A percentile compares a stretch with the other conserved stretches of the same genome.
phyloP scores from a whole-genome alignment of 2,113 vertebrate species.

The Lamprotornis superbus region DNA sequence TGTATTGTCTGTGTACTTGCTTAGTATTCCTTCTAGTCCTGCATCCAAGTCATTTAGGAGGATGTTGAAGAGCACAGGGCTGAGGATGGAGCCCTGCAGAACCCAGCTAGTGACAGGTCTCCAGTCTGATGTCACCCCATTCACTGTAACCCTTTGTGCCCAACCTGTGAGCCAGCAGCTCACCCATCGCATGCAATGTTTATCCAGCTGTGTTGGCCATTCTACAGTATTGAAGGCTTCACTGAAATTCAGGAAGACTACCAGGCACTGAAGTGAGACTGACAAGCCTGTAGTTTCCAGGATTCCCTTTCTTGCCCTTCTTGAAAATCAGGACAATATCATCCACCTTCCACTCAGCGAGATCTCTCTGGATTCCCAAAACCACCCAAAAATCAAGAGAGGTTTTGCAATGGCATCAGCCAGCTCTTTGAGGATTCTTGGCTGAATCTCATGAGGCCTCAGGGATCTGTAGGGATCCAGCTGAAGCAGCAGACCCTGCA shows the following conservation, averaged over 20 bases:
- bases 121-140: neutral
- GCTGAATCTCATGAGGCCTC: neutral
- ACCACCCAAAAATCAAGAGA: neutral
- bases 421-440: neutral
- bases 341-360: neutral
- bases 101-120: too few relatives aligned
- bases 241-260: neutral
- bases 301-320: neutral
- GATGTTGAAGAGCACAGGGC: neutral
- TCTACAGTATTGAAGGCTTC: neutral
- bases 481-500: neutral
- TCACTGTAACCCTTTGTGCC: neutral
- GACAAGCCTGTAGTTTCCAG: rapidly evolving
- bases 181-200: rapidly evolving
- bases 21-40: neutral
- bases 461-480: neutral
- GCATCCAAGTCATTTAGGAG: neutral
- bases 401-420: neutral
- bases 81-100: neutral
- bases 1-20: neutral
- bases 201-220: neutral
- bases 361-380: neutral
- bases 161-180: rapidly evolving
- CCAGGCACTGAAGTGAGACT: neutral
- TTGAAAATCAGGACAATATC: neutral